Conservation (phyloP, 2,888 invertebrate genomes). For the Enchytraeus crypticus region DNA sequence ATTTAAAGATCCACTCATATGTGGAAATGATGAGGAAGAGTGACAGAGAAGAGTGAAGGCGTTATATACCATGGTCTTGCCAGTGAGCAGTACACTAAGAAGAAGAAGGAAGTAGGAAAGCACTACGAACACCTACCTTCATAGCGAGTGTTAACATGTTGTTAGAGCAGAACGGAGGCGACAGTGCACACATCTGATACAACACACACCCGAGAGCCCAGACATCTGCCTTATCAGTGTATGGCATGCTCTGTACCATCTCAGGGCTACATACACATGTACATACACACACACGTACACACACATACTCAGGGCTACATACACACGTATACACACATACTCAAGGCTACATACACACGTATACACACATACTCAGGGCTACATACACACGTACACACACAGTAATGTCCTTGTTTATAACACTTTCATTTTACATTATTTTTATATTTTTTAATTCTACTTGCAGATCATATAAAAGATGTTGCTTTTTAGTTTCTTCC, state of each 20-base stretch:
- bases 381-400: neutral
- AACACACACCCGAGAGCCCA: constrained; percentile 52
- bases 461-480: neutral
- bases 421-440: neutral
- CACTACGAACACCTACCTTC: constrained; percentile 35
- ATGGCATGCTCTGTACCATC: constrained; percentile 49
- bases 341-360: too few relatives aligned
- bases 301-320: too few relatives aligned
- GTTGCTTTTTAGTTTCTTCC: too few relatives aligned
- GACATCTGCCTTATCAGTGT: constrained; percentile 51
- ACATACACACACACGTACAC: neutral
- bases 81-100: too few relatives aligned
- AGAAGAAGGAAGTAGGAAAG: too few relatives aligned
- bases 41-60: too few relatives aligned
- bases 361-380: too few relatives aligned
- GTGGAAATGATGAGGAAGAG: too few relatives aligned
- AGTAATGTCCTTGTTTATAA: neutral
- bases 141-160: constrained; percentile 45
- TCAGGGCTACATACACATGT: constrained; percentile 47
- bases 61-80: too few relatives aligned
- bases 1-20: too few relatives aligned
- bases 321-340: too few relatives aligned
- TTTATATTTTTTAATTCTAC: neutral
- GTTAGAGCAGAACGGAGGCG: constrained; percentile 47
- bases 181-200: constrained; percentile 50